Conservation (phyloP, 2,888 invertebrate genomes). For the Cancer borealis region DNA sequence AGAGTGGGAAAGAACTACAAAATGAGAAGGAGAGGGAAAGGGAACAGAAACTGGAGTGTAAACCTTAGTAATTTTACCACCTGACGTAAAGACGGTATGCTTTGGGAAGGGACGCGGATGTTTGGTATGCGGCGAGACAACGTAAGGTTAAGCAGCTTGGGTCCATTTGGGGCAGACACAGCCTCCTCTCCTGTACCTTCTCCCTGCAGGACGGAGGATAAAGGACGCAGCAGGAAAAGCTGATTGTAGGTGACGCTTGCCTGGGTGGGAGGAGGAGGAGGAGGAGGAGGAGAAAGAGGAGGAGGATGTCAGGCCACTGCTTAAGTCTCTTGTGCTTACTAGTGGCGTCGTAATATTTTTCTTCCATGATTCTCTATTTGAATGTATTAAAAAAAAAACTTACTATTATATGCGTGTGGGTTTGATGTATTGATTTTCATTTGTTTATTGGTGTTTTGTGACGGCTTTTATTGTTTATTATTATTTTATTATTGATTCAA, state of each 20-base stretch:
- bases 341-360: not conserved
- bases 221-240: slow-evolving; percentile 38
- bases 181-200: not conserved
- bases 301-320: not conserved
- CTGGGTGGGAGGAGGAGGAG: not conserved
- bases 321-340: not conserved
- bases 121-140: slow-evolving; percentile 26
- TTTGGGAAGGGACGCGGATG: not conserved
- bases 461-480: not conserved
- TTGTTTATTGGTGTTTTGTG: not conserved
- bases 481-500: not conserved
- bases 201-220: slow-evolving; percentile 31
- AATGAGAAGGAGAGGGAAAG: not conserved
- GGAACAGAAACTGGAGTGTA: not conserved
- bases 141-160: slow-evolving; percentile 35
- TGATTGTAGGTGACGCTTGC: slow-evolving; percentile 23
- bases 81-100: not conserved
- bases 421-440: not conserved
- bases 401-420: not conserved
- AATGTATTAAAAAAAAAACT: not conserved
- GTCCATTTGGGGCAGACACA: not conserved
- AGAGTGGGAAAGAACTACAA: not conserved
- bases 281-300: not conserved
- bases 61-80: not conserved
- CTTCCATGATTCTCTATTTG: not conserved